These are phyloP conservation scores for Plutomurus gul DNA, from an alignment of 1,140 invertebrate species.

Conservation along the genomic window DNA sequence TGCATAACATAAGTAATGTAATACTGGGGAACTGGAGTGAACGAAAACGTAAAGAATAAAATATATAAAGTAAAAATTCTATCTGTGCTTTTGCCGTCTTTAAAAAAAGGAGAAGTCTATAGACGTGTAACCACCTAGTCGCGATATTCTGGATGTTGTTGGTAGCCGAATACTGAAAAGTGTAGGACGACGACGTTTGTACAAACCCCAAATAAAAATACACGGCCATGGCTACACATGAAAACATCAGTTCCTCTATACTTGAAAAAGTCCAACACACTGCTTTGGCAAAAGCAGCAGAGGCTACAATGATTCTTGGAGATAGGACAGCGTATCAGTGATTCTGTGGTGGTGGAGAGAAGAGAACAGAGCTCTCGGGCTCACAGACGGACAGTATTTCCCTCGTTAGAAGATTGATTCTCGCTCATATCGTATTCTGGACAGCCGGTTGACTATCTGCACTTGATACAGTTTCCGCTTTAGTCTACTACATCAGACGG, in stretches of 20 bases:
- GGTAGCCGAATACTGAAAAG: background rate
- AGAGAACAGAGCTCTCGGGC: too few species aligned
- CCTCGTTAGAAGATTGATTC: constrained; percentile 23
- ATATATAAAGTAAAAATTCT: constrained; percentile 21
- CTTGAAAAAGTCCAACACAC: too few species aligned
- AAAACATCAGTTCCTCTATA: too few species aligned
- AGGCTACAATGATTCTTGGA: too few species aligned
- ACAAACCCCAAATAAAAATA: too few species aligned
- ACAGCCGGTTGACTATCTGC: background rate
- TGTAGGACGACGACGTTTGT: too few species aligned
- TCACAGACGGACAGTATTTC: background rate
- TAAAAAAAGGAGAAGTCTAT: background rate
- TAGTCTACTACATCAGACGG: background rate
- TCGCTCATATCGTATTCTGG: constrained; percentile 6
- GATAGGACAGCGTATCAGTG: too few species aligned
- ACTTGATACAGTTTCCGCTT: background rate
- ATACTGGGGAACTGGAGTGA: background rate
- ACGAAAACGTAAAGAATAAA: background rate
- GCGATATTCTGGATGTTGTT: background rate
- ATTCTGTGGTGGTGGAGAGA: too few species aligned
- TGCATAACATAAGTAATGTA: background rate
- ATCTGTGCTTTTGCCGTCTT: background rate
- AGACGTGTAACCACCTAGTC: background rate
- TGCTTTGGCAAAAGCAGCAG: too few species aligned
- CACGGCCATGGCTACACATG: too few species aligned